Conservation (phyloP, 2,113 vertebrate genomes). For the Jacana jacana region DNA sequence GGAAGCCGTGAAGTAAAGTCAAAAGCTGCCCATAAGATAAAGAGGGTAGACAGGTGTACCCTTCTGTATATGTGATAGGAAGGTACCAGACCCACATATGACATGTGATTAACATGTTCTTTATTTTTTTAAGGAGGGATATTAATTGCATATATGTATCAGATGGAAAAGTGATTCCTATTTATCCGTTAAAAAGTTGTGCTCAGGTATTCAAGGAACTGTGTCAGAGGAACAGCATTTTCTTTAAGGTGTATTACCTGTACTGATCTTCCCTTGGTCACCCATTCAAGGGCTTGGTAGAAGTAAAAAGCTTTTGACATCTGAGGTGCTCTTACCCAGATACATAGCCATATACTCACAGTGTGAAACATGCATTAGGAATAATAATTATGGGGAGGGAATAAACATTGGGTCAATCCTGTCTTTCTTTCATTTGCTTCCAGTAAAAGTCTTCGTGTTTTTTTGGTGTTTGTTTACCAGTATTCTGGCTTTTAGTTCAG, state of each 20-base stretch:
- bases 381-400: neutral
- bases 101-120: neutral
- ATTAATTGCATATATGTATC: neutral
- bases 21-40: neutral
- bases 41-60: neutral
- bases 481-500: slow-evolving; percentile 12
- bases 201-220: neutral
- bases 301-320: neutral
- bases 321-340: neutral
- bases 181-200: neutral
- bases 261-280: neutral
- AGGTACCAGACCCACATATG: neutral
- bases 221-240: neutral
- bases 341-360: neutral
- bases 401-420: neutral
- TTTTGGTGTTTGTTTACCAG: slow-evolving; percentile 30
- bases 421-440: slow-evolving; percentile 19
- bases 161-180: neutral
- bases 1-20: neutral
- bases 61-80: neutral
- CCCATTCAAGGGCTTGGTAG: neutral
- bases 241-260: neutral
- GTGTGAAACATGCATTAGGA: neutral
- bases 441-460: neutral
- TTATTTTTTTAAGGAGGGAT: neutral